Conservation (phyloP, 2,113 vertebrate species). For the Pipa parva region DNA sequence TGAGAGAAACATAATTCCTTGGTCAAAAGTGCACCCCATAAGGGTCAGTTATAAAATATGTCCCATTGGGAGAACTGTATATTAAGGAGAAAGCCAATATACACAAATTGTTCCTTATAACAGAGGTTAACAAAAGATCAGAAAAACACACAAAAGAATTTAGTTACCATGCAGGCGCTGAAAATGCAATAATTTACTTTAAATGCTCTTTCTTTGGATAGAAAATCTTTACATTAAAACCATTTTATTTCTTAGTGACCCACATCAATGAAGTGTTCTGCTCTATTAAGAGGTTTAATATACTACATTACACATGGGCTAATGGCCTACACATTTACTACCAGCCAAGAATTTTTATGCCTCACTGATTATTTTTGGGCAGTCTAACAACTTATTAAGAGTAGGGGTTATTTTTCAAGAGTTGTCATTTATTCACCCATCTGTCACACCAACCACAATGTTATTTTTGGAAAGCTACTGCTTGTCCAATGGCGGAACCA, state of each 20-base stretch:
- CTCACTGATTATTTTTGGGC: not conserved
- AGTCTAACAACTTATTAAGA: conserved; percentile 12
- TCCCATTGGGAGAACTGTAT: too few species aligned
- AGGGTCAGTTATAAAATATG: too few species aligned
- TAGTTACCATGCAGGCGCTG: not conserved
- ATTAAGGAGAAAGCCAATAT: too few species aligned
- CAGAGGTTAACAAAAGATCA: not conserved
- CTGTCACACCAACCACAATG: not conserved
- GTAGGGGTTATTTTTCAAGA: not conserved
- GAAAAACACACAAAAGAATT: not conserved
- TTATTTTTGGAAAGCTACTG: conserved; percentile 21
- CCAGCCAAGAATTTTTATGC: not conserved
- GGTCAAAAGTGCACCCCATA: too few species aligned
- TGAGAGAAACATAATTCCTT: too few species aligned
- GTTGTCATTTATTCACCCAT: not conserved
- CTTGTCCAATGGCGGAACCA: not conserved
- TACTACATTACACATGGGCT: not conserved
- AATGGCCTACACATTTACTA: not conserved
- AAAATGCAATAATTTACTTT: conserved; percentile 3
- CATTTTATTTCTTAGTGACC: not conserved
- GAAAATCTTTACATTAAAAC: not conserved
- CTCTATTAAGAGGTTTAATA: not conserved
- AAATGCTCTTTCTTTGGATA: not conserved
- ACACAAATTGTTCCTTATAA: too few species aligned
- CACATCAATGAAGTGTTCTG: not conserved